Percentiles rank a stretch among this genome's conserved stretches.
phyloP scores from a whole-genome alignment of 53 echinoderm and acorn worm genomes.

The Temnopleurus reevesii region DNA sequence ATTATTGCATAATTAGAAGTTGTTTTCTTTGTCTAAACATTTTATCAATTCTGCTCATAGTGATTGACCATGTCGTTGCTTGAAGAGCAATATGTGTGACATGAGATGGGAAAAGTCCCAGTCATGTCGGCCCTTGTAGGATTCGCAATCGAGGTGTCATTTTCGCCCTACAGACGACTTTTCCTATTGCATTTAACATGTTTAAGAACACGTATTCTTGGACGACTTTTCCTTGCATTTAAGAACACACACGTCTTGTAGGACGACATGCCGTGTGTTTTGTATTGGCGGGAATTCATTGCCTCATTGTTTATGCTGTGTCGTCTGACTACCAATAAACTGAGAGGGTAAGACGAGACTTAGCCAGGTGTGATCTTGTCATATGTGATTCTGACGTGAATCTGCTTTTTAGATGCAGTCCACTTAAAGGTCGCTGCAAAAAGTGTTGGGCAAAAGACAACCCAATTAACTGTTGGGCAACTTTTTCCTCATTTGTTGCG shows the following conservation, averaged over 20 bases:
- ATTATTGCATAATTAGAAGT: too few species aligned
- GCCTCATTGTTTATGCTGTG: not conserved
- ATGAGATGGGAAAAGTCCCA: too few species aligned
- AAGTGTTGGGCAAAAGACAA: too few species aligned
- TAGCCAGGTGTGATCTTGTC: not conserved
- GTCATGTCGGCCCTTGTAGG: not conserved
- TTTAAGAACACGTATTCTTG: constrained; percentile 16
- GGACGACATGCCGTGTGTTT: too few species aligned
- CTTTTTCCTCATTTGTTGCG: too few species aligned
- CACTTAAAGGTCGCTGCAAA: not conserved
- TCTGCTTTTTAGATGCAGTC: not conserved
- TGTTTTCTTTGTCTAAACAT: too few species aligned
- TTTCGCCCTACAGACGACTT: not conserved
- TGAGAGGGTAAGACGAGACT: not conserved
- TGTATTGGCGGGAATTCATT: not conserved
- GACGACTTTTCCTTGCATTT: not conserved
- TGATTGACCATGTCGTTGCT: too few species aligned
- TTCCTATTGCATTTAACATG: too few species aligned
- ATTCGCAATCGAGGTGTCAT: not conserved
- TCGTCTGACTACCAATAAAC: not conserved
- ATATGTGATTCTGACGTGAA: not conserved
- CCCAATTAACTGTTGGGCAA: too few species aligned
- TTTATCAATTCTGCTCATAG: too few species aligned
- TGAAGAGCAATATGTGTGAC: too few species aligned
- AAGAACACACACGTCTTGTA: too few species aligned